Evolutionary conservation across 2,797 vertebrate genomes (phyloP), one percentile per base, ranked within the genome.

Genomic region (Rachycentron canadum): DNA sequence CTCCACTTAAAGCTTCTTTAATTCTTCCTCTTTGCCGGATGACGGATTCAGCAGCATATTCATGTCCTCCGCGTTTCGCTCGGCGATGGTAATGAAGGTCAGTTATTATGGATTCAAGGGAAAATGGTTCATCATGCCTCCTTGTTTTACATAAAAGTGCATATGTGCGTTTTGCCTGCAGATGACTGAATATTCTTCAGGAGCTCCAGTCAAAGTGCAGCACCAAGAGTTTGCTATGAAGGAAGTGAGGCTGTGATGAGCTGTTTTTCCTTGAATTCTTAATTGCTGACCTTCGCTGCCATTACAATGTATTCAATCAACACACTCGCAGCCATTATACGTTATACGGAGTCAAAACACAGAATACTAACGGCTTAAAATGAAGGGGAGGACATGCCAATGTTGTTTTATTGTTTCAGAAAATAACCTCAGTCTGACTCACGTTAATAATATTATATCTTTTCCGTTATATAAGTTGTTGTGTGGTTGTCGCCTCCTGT

Each of bases 71-170:
- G 23, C 3, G 69, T 65, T 73, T 62, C 78, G 55, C 82, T 79
- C 70, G 23, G 64, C 45, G 43, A 66, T 56, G 76, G 5, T 76
- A 81, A 85, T 76, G 83, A 86, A 88, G 88, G 86, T 88, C 83
- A 78, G 70, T 81, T 67, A 64, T 83, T 88, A 73, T 23, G 57
- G 82, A 89, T 86, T 88, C 86, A 86, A 88, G 85, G 85, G 47
- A 84, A 87, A 75, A 49, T n/a, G 73, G 73, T 73, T 87, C 85
- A 82, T 87, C 85, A 69, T 4, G 79, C 49, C 66, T 50, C 69
- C 81, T 76, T 73, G 78, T 85, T 91, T 87, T 87, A 78, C 83
- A 87, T 86, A 81, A 85, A 88, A 70, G 59, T 76, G 75, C 81
- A 62, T 60, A 19, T 50, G 62, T 83, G 82, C 74, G n/a, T 76